Evolutionary conservation across 2,113 vertebrate genomes (phyloP), one percentile per base, ranked within the genome.

Genomic region (Chamaea fasciata): DNA sequence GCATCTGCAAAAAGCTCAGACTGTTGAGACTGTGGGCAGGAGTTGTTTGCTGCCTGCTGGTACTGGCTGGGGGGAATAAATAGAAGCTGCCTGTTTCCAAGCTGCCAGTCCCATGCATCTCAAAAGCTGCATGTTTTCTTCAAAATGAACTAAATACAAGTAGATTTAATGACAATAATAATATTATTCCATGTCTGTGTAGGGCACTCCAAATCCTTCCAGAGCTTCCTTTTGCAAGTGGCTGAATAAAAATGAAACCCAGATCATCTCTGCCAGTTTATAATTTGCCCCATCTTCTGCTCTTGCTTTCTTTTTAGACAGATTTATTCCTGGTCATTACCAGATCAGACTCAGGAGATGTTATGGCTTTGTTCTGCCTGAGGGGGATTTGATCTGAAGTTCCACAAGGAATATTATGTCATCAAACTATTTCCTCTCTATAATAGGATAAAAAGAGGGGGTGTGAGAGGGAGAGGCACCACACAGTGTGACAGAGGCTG

Each of bases 371-470:
- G 1, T 95, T 95, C 83, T 96, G 73, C 89, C 62, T 1, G 14
- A 76, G 37, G 28, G 59, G 21, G 65, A 95, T 94, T 97, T 89
- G 89, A 91, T 96, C 94, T 90, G 88, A 94, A 87, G 62, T 89
- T 81, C 49, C 35, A 55, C 1, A 2, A 84, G 85, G 74, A 92
- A 89, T 87, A 89, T 80, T 88, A 82, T 56, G 77, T 75, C 83
- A 80, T 76, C 35, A 70, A 92, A 89, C 33, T 52, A 60, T 94
- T 96, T 95, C 89, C 73, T 96, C 65, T 92, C 73, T 49, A 1
- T 88, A 94, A 92, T 11, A 74, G 64, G 94, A 93, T 87, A 41
- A 70, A 84, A 88, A 87, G 52, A 27, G 37, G 17, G 16, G 21
- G 27, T 56, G 44, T n/a, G 30, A 83, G 60, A 69, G 18, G 82